Conservation (phyloP, 2,797 vertebrate species). For the Cryptoblepharus egeriae region DNA sequence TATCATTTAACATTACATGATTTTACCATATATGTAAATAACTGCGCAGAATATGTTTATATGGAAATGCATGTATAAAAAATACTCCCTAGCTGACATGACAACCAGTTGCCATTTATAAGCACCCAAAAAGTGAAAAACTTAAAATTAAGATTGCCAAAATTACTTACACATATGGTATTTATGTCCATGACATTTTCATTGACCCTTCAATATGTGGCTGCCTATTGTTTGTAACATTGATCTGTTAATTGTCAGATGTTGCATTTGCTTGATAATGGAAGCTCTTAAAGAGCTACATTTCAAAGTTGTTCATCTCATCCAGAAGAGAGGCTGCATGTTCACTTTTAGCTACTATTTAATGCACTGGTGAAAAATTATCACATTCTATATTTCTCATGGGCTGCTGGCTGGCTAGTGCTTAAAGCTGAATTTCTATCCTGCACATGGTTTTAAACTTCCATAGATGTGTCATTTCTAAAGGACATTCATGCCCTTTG, state of each 20-base stretch:
- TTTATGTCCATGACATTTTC: conserved; percentile 4
- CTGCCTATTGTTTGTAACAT: conserved; percentile 11
- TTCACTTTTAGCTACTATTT: background rate
- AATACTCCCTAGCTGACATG: background rate
- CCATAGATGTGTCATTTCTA: conserved; percentile 40
- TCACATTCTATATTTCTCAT: conserved; percentile 47
- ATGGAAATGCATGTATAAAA: background rate
- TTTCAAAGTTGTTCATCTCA: conserved; percentile 52
- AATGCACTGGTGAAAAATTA: conserved; percentile 31
- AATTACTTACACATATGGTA: conserved; percentile 23
- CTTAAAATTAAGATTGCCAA: background rate
- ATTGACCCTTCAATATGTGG: background rate
- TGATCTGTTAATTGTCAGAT: conserved; percentile 29
- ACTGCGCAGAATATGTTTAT: background rate
- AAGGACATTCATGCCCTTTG: conserved; percentile 34
- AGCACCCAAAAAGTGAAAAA: conserved; percentile 4
- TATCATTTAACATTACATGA: conserved; percentile 20
- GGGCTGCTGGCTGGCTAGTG: conserved; percentile 66
- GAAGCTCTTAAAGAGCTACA: conserved; percentile 37
- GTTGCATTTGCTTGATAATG: conserved; percentile 51
- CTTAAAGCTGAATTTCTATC: conserved; percentile 56
- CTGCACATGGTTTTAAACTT: conserved; percentile 41
- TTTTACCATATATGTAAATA: conserved; percentile 35
- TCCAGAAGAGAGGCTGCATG: conserved; percentile 42
- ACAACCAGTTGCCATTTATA: background rate